A percentile compares a stretch with the other conserved stretches of the same genome.
These are phyloP conservation scores for Lithophane leautieri DNA, from an alignment of 2,888 invertebrate genomes.

Conservation along the genomic window DNA sequence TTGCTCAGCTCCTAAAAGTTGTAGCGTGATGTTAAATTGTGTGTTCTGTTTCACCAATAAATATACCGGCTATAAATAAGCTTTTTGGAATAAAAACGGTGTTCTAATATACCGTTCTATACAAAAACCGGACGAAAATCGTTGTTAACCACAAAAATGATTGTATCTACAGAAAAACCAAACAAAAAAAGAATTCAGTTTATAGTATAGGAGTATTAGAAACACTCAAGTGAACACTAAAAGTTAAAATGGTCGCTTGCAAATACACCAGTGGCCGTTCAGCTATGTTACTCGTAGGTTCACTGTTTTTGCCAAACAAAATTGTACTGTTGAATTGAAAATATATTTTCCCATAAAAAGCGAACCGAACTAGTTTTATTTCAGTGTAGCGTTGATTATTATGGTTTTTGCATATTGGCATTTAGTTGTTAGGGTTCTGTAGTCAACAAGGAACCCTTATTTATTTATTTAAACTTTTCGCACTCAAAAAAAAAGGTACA, in stretches of 20 bases:
- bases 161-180: slow-evolving; percentile 3
- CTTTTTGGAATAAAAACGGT: not conserved
- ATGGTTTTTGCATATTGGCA: slow-evolving; percentile 29
- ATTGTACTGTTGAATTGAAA: slow-evolving; percentile 62
- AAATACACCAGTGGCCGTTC: slow-evolving; percentile 57
- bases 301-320: slow-evolving; percentile 58
- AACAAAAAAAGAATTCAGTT: slow-evolving; percentile 30
- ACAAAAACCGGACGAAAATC: not conserved
- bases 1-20: too few species aligned
- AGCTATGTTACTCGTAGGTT: slow-evolving; percentile 52
- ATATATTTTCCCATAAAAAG: slow-evolving; percentile 57
- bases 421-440: too few species aligned
- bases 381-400: slow-evolving; percentile 34
- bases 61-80: too few species aligned
- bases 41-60: too few species aligned
- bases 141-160: not conserved
- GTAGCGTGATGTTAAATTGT: too few species aligned
- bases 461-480: too few species aligned
- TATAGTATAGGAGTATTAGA: slow-evolving; percentile 49
- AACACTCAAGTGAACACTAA: slow-evolving; percentile 62
- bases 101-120: not conserved
- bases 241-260: slow-evolving; percentile 54
- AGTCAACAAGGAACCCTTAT: too few species aligned
- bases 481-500: too few species aligned
- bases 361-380: slow-evolving; percentile 37